Evolutionary conservation across 2,888 invertebrate species (phyloP), one percentile per base, ranked within the genome.

Genomic region (Mythimna albipuncta): DNA sequence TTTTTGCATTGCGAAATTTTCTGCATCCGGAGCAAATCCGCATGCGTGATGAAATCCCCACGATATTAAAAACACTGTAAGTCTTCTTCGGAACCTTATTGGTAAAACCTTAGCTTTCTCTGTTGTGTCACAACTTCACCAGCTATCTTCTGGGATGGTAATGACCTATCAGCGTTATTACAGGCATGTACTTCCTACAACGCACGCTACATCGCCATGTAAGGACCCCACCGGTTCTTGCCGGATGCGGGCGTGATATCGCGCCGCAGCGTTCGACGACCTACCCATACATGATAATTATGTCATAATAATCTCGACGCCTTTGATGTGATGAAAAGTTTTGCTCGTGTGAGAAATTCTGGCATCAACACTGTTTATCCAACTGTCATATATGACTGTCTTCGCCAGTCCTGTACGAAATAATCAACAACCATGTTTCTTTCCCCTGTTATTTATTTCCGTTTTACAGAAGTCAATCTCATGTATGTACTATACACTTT

Each of bases 201-300:
- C 64, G 74, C 63, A 70, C 73, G 69, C 61, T 74, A 63, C 71
- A 75, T 72, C 50, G 68, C 82, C 76, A 73, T 73, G 79, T 82
- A 79, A 68, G 73, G 85, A 68, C 77, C 32, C 80, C 77, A 85
- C 84, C 85, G 84, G 85, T 83, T 75, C 71, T 63, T 50, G 70
- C 79, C 84, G 84, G 85, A 83, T 82, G 77, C 79, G 77, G 79
- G 83, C 75, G 72, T 77, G 79, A 85, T 85, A 83, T 69, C 69
- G 79, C 69, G 79, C 64, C 41, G 44, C 64, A 52, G 44, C 54
- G 84, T 81, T 81, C 83, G 72, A 74, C 67, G 84, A 83, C 81
- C 84, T 47, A 57, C 9, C 75, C 62, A 70, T 83, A 57, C 54
- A 80, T 68, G 69, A 38, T 80, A 83, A 83, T 80, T 83, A 81